Evolutionary conservation across 1,140 invertebrate genomes (phyloP).

Genomic region (Megathymus violae): DNA sequence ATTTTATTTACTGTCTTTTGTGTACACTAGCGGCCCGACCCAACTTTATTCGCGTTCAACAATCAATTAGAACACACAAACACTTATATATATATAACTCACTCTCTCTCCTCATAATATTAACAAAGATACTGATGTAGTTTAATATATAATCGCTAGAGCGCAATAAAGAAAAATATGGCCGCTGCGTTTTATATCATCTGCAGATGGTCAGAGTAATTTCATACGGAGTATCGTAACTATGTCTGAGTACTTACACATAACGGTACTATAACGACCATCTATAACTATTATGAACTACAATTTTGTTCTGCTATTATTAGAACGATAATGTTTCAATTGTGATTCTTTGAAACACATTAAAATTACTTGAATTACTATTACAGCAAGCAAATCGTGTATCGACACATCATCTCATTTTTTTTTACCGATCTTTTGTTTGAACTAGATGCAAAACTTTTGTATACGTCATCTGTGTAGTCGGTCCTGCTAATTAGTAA

Average conservation of each 20-base stretch:
- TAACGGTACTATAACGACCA: conserved; percentile 60
- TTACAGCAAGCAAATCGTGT: not conserved
- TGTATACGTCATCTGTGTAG: too few relatives aligned
- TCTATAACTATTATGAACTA: conserved; percentile 24
- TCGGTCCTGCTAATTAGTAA: too few relatives aligned
- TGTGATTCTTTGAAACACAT: conserved; percentile 18
- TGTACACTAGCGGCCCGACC: too few relatives aligned
- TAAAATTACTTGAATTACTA: not conserved
- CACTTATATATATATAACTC: too few relatives aligned
- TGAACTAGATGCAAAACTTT: too few relatives aligned
- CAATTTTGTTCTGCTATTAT: conserved; percentile 44
- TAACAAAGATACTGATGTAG: too few relatives aligned
- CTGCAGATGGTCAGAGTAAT: conserved; percentile 36
- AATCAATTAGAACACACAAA: too few relatives aligned
- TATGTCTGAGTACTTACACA: conserved; percentile 34
- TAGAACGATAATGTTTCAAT: conserved; percentile 40
- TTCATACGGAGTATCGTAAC: conserved; percentile 12
- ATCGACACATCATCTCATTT: too few relatives aligned
- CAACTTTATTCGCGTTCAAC: too few relatives aligned
- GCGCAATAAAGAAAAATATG: not conserved
- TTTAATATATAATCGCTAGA: too few relatives aligned
- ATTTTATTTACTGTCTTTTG: not conserved
- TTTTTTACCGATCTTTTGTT: too few relatives aligned
- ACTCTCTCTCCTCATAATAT: too few relatives aligned
- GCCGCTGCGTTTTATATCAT: conserved; percentile 27